Evolutionary conservation across 2,113 vertebrate genomes (phyloP).

Genomic region (Stegostoma tigrinum): DNA sequence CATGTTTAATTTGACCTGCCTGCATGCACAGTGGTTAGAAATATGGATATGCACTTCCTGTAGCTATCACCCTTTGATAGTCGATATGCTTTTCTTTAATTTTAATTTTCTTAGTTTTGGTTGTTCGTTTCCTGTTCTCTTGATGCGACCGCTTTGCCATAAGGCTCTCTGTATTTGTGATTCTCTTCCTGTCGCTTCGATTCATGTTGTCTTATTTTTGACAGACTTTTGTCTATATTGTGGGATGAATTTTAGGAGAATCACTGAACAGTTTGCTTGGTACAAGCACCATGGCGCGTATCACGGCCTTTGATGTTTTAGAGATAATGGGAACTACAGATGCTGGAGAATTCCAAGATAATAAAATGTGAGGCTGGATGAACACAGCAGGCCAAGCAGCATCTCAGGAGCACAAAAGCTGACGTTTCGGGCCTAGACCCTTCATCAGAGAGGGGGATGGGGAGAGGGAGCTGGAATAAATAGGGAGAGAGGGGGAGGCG

Average conservation of each 20-base stretch:
- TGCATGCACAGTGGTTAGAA: background rate
- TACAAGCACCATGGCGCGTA: background rate
- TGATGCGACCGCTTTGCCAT: background rate
- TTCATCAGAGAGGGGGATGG: too few species aligned
- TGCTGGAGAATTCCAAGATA: too few species aligned
- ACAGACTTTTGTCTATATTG: background rate
- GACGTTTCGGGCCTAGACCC: too few species aligned
- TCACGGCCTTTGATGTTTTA: background rate
- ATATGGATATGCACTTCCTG: background rate
- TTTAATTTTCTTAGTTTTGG: background rate
- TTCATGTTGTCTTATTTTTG: background rate
- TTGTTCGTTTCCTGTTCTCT: background rate
- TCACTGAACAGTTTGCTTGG: background rate
- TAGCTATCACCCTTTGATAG: background rate
- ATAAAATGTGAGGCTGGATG: too few species aligned
- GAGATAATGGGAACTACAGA: too few species aligned
- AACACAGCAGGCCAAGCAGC: too few species aligned
- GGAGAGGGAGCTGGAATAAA: too few species aligned
- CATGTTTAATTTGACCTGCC: background rate
- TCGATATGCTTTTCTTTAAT: background rate
- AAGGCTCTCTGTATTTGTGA: background rate
- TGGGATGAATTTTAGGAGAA: background rate
- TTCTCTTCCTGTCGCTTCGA: background rate
- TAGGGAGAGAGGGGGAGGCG: too few species aligned
- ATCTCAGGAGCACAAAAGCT: too few species aligned